Base-by-base conservation (phyloP, 2,888 invertebrate genomes). In the Apomyelois bistriatella region DNA sequence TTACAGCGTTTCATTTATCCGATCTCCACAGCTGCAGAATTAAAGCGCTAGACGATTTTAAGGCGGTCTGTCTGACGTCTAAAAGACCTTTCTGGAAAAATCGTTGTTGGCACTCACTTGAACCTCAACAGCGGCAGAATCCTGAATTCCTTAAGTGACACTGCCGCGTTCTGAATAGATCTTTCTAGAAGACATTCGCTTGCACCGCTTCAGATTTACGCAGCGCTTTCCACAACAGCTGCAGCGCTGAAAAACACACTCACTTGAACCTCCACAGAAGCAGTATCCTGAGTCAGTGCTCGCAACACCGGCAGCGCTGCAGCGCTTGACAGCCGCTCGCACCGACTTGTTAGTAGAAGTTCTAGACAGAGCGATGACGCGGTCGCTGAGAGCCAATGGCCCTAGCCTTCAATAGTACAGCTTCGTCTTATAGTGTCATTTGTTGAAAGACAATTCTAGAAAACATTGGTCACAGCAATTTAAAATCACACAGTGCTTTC, bases 221-320 rank as follows among this genome's bases (percentile, higher is more conserved):
- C n/a, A 99, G 86, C 0, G 99, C 98, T 3, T 5, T 5, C 13
- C 99, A 88, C 43, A 99, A 82, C 74, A 99, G 97, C 37, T 97
- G 98, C 65, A 99, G 96, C 77, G 98, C 98, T 1, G 98, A 22
- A 2, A 22, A 2, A 22, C 3, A 22, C 22, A 22, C 22, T 69
- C 63, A 95, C 96, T 93, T 99, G 99, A n/a, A 99, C 96, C 58
- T 98, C 95, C 0, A 98, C 96, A 30, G 98, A 96, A 0, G 97
- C 95, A 53, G 94, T 93, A 78, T 99, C 99, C 83, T 99, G 98
- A 0, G 98, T 98, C 36, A 99, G 86, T 0, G 99, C 98, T 13
- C 99, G 88, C 43, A 99, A 82, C 74, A 99, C 97, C 37, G 97
- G 98, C 65, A 99, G 96, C 77, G 98, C 98, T 1, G 98, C 97